Evolutionary conservation across 2,797 vertebrate species (phyloP), one percentile per base, ranked within the genome.

Genomic region (Premnoplex brunnescens): DNA sequence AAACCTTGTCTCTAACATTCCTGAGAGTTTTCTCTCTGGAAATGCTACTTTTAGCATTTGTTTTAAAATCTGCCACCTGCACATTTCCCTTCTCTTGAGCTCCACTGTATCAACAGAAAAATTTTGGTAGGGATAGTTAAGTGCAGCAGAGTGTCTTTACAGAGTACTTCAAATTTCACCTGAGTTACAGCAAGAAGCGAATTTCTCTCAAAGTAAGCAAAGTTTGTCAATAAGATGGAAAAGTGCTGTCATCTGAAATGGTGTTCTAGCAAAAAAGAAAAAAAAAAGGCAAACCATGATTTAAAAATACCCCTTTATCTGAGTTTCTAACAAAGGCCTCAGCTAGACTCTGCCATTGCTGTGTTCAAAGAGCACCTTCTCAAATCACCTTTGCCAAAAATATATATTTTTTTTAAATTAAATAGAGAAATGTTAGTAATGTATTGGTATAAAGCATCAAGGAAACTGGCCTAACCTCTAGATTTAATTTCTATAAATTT

Each of bases 151-250:
- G 24, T 79, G 20, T 39, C 67, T 79, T 74, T 52, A 27, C 32
- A 26, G 4, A 46, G 8, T 37, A 56, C 26, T 68, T 87, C 32
- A 43, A 49, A 82, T 76, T 92, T 82, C 34, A 89, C 16, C 46
- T 73, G 46, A 94, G 43, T 79, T 73, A 59, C 21, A 62, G 19
- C 14, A 82, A 87, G 71, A 51, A 81, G 24, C 27, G 81, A 14
- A 46, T 79, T 89, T 73, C 32, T 69, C 18, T 74, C 43, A 76
- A 73, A 73, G 51, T 67, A 62, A 93, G 39, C 37, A 82, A 66
- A 73, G 28, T 69, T 89, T 73, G 60, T 83, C 67, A 85, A 24
- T 43, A 88, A 85, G 81, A 85, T 79, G 63, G 74, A 94, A 92
- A 88, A 58, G 27, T 63, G 16, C 51, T 89, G 22, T 62, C 49